Evolutionary conservation across 92 coral and sea anemone species (phyloP).

Genomic region (Galaxea fascicularis): DNA sequence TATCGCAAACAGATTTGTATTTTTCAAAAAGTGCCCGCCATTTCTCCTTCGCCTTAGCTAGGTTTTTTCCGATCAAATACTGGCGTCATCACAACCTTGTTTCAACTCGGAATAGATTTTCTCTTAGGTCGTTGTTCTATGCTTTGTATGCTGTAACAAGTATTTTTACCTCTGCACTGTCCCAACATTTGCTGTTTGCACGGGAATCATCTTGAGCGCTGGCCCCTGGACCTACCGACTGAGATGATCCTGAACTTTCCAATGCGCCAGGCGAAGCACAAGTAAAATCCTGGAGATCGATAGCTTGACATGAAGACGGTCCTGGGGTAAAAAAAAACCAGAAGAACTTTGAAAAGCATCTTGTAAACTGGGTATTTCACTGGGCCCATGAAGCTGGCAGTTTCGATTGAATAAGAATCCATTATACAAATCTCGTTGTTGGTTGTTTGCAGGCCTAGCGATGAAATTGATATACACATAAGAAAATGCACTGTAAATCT

Average conservation of each 20-base stretch:
- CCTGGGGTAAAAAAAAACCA: not conserved
- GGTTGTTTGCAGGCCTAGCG: slow-evolving; percentile 15
- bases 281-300: not conserved
- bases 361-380: slow-evolving; percentile 35
- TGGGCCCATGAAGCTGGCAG: slow-evolving; percentile 26
- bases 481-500: slow-evolving; percentile 30
- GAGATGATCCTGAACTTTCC: slow-evolving; percentile 26
- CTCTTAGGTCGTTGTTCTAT: not conserved
- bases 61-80: not conserved
- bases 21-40: slow-evolving; percentile 35
- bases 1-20: slow-evolving; percentile 25
- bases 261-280: not conserved
- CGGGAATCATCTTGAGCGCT: slow-evolving; percentile 13
- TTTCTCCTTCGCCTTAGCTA: slow-evolving; percentile 25
- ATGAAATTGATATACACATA: slow-evolving; percentile 11
- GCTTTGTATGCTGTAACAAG: not conserved
- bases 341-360: slow-evolving; percentile 26
- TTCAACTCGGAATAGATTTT: not conserved
- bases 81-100: slow-evolving; percentile 2
- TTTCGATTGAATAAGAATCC: slow-evolving; percentile 9
- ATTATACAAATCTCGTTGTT: slow-evolving; percentile 20
- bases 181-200: slow-evolving; percentile 35
- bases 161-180: slow-evolving; percentile 21
- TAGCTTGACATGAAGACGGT: slow-evolving; percentile 7
- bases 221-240: slow-evolving; percentile 17